Evolutionary conservation across 2,113 vertebrate genomes (phyloP), one percentile per base, ranked within the genome.

Genomic region (Pachyramphus minor): DNA sequence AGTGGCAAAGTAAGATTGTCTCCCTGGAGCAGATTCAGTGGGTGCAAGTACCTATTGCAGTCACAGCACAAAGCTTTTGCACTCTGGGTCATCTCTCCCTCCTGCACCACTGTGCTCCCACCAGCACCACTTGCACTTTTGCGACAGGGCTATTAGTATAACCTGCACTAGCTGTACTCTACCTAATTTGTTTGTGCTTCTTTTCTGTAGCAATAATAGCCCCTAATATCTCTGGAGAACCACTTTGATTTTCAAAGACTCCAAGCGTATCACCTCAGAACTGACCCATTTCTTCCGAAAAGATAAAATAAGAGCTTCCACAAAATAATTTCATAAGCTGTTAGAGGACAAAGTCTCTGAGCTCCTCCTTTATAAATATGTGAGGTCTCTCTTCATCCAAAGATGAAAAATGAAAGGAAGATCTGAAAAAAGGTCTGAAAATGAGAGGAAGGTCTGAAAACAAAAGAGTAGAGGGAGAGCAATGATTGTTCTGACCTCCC

Each of bases 21-120:
- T 90, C 22, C 11, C 11, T 52, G 49, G 10, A 83, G 41, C 20
- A 71, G 50, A 31, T 6, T 35, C 27, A 42, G 20, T 6, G 23
- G 10, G 11, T 42, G 10, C 41, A 80, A 80, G 63, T 31, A 39
- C 21, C 59, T 84, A 31, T 50, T 84, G 60, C 39, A 39, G 35
- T 14, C 50, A 33, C 20, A 75, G 56, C 28, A 18, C 8, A 31
- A 76, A 79, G 11, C 16, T 85, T 82, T 76, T 3, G 1, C 20
- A 25, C 2, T 14, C 18, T 47, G 19, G 12, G 22, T 30, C 14
- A 11, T 16, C 18, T 58, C 56, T 49, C 9, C 9, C 45, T 80
- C 6, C 21, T 31, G 14, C 0, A 0, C 45, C 45, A 69, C 33
- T 74, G 19, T 76, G 49, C 41, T 76, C 56, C 18, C 41, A 42